phyloP scores from a whole-genome alignment of 2,797 vertebrate species.

The Tolypeutes matacus region DNA sequence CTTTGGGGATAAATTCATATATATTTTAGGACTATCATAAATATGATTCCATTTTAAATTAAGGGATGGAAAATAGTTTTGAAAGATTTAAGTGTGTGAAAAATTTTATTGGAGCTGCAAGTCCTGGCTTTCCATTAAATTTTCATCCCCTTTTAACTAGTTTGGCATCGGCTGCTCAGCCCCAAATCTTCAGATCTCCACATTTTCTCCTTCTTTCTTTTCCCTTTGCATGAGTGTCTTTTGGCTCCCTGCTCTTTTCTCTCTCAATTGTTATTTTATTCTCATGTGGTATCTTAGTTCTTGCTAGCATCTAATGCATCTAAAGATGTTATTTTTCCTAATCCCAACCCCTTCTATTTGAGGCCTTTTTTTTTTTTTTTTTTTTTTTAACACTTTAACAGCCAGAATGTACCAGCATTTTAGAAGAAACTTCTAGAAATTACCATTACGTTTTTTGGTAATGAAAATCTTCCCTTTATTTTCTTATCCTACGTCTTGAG shows the following conservation, averaged over 20 bases:
- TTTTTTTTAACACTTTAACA: not conserved
- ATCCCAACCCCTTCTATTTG: not conserved
- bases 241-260: not conserved
- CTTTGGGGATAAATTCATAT: not conserved
- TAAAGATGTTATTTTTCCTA: not conserved
- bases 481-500: not conserved
- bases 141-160: not conserved
- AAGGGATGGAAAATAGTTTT: not conserved
- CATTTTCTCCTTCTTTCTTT: not conserved
- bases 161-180: not conserved
- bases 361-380: not conserved
- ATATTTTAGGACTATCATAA: not conserved
- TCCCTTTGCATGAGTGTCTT: rapidly evolving
- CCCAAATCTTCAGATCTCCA: no score
- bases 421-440: not conserved
- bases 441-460: not conserved
- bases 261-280: not conserved
- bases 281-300: not conserved
- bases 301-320: no score
- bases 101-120: not conserved
- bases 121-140: not conserved
- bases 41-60: not conserved
- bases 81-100: not conserved
- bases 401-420: not conserved
- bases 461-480: not conserved